Percentiles rank a stretch among this genome's conserved stretches.
These are phyloP conservation scores for Macropodus opercularis DNA, from an alignment of 2,797 vertebrate species.

Conservation along the genomic window DNA sequence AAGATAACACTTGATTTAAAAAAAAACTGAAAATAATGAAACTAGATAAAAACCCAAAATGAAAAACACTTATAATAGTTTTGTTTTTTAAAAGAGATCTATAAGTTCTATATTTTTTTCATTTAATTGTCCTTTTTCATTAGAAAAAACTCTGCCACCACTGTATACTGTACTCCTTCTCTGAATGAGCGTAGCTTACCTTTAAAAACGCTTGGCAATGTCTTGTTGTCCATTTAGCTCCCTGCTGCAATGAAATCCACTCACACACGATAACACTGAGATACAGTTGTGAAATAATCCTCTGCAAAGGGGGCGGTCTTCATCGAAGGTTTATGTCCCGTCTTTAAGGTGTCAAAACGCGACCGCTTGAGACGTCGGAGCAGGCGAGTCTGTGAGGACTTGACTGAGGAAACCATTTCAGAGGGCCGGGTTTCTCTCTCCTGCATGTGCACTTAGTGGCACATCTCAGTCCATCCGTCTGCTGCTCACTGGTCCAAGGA, in stretches of 20 bases:
- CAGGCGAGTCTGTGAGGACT: conserved; percentile 42
- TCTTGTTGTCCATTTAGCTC: conserved; percentile 64
- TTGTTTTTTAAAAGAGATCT: conserved; percentile 83
- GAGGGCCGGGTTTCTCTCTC: conserved; percentile 52
- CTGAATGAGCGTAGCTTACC: conserved; percentile 75
- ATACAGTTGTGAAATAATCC: conserved; percentile 78
- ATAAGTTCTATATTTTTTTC: conserved; percentile 81
- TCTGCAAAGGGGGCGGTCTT: conserved; percentile 68
- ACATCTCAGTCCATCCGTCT: conserved; percentile 26
- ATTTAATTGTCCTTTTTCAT: conserved; percentile 79
- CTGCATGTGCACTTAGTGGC: conserved; percentile 42
- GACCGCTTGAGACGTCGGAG: conserved; percentile 57
- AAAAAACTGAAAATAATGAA: conserved; percentile 73
- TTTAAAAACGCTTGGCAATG: conserved; percentile 71
- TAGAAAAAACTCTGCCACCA: conserved; percentile 68
- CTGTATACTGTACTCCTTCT: conserved; percentile 61
- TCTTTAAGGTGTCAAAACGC: conserved; percentile 54
- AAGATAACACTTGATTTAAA: conserved; percentile 84
- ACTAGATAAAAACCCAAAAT: conserved; percentile 83
- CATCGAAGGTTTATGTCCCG: conserved; percentile 68
- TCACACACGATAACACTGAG: conserved; percentile 75
- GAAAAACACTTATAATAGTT: conserved; percentile 84
- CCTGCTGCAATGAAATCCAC: conserved; percentile 72
- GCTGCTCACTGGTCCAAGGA: conserved; percentile 52
- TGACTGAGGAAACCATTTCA: conserved; percentile 61